Evolutionary conservation across 2,797 vertebrate species (phyloP), one percentile per base, ranked within the genome.

Genomic region (Oceanodroma leucorhoa): DNA sequence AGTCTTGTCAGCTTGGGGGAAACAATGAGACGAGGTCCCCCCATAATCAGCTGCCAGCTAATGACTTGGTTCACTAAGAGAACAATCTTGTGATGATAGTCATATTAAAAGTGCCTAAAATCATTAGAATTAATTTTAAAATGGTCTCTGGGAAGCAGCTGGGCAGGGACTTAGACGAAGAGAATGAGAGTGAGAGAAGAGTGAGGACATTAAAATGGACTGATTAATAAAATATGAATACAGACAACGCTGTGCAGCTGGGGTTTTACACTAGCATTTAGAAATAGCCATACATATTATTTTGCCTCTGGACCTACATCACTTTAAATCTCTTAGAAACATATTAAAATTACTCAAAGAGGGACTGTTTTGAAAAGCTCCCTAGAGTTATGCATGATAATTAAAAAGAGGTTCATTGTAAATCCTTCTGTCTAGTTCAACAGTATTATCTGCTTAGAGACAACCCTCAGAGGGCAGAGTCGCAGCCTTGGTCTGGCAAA

Each of bases 191-290:
- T 38, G 40, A 70, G 41, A 2, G 17, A 62, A 34, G 77, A 93
- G 50, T 69, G 46, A 91, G 77, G 48, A 75, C 61, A 88, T 94
- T 86, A 82, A 94, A 94, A 72, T 41, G n/a, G 36, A 38, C 36
- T 69, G 91, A 66, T 96, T 96, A 95, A 96, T 96, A 91, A 94
- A 93, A 94, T 93, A 95, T 83, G 45, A 92, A 70, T 61, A 51
- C 67, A 89, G 93, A 90, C 9, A 81, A 94, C 92, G 61, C 76
- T 83, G 58, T 72, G 62, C 76, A 80, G 72, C 66, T 91, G 70
- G 64, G 43, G 26, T 79, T 94, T 95, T 95, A 79, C 53, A 32
- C 40, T 77, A 71, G 40, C n/a, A 41, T 85, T 95, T 87, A 77
- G 91, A 94, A 93, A 93, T 71, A 93, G 32, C 78, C 34, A 43